Conservation (phyloP, 2,888 invertebrate species). For the Acrobasis repandana region DNA sequence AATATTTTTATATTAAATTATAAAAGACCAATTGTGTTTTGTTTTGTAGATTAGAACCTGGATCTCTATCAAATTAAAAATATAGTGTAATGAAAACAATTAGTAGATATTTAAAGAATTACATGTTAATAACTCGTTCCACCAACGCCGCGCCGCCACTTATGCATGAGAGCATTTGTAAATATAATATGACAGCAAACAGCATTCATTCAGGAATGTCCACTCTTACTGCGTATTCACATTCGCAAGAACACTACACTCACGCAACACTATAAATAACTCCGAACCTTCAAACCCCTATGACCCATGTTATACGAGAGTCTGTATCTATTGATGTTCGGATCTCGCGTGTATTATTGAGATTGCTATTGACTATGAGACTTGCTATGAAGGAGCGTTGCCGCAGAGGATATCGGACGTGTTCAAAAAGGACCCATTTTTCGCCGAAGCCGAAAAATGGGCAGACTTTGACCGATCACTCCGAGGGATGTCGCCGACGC, state of each 20-base stretch:
- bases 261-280: conserved; percentile 38
- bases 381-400: conserved; percentile 77
- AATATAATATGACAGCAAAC: conserved; percentile 53
- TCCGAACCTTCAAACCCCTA: conserved; percentile 16
- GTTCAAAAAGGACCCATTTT: conserved; percentile 79
- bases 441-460: conserved; percentile 80
- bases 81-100: neutral
- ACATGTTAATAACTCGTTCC: conserved; percentile 17
- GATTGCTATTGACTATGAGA: conserved; percentile 70
- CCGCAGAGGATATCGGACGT: conserved; percentile 73
- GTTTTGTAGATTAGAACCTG: conserved; percentile 80
- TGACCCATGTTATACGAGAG: conserved; percentile 20
- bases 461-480: conserved; percentile 82
- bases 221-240: conserved; percentile 39
- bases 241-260: conserved; percentile 71
- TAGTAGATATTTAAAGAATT: neutral
- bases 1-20: conserved; percentile 76
- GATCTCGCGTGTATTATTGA: conserved; percentile 35
- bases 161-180: conserved; percentile 72
- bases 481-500: conserved; percentile 85
- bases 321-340: conserved; percentile 17
- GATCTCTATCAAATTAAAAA: conserved; percentile 42
- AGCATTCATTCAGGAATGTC: conserved; percentile 55
- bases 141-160: conserved; percentile 36
- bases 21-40: conserved; percentile 80